Evolutionary conservation across 2,113 vertebrate species (phyloP).

Genomic region (Poecilia latipinna): DNA sequence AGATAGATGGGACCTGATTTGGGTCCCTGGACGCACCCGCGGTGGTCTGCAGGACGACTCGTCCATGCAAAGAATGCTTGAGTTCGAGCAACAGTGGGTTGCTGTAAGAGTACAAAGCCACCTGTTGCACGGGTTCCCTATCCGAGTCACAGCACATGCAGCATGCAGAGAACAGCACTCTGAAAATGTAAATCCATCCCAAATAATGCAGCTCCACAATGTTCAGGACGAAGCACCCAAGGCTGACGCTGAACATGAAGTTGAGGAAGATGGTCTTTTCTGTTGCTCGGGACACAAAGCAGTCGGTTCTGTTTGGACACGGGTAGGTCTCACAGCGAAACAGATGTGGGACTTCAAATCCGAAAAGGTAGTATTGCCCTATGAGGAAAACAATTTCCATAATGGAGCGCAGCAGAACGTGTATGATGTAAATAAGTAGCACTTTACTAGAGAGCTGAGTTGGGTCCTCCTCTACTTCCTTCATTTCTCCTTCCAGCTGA

Average conservation of each 20-base stretch:
- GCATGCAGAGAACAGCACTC: conserved; percentile 69
- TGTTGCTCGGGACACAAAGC: conserved; percentile 74
- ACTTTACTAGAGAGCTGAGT: conserved; percentile 68
- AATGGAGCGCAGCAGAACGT: conserved; percentile 66
- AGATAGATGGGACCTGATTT: conserved; percentile 57
- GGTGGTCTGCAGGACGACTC: conserved; percentile 67
- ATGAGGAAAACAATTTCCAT: conserved; percentile 74
- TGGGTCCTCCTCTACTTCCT: conserved; percentile 61
- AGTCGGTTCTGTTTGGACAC: conserved; percentile 71
- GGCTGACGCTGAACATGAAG: conserved; percentile 73
- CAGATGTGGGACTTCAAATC: conserved; percentile 73
- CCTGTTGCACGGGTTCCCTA: conserved; percentile 10
- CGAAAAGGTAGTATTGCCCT: conserved; percentile 73
- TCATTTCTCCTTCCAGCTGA: conserved; percentile 57
- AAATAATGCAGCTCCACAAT: conserved; percentile 73
- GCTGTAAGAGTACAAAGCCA: conserved; percentile 49
- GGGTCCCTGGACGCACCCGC: conserved; percentile 43
- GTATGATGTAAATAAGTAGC: conserved; percentile 71
- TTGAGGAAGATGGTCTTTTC: conserved; percentile 79
- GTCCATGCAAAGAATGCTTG: conserved; percentile 68
- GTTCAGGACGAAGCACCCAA: conserved; percentile 76
- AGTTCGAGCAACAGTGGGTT: conserved; percentile 74
- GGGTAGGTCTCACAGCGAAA: conserved; percentile 74
- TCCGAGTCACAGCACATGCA: conserved; percentile 57
- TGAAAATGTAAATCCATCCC: conserved; percentile 73